Conservation (phyloP, 2,113 vertebrate genomes). For the Mormyrus iriodes region DNA sequence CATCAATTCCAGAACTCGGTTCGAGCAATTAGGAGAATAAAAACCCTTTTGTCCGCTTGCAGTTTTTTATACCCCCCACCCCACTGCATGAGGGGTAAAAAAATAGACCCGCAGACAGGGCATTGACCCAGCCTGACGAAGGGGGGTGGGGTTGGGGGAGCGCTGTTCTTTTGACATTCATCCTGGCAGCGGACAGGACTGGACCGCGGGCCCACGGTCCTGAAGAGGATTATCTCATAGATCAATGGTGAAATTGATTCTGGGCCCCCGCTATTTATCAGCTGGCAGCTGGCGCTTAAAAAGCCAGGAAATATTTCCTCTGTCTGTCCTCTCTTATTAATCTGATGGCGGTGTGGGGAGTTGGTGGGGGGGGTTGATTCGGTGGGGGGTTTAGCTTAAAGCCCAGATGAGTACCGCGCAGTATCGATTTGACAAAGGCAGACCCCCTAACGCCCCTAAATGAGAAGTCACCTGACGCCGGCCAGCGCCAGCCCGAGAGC, state of each 20-base stretch:
- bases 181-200: conserved; percentile 58
- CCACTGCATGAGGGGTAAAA: not conserved
- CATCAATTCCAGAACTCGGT: conserved; percentile 45
- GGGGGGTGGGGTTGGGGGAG: not conserved
- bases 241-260: conserved; percentile 72
- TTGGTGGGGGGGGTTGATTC: not conserved
- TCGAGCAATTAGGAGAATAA: conserved; percentile 54
- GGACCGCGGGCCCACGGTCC: conserved; percentile 57
- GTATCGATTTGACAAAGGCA: conserved; percentile 18
- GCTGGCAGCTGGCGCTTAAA: conserved; percentile 50
- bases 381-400: not conserved
- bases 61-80: not conserved
- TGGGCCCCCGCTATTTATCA: conserved; percentile 61
- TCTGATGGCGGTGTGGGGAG: conserved; percentile 32
- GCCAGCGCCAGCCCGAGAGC: not conserved
- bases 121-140: not conserved
- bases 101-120: not conserved
- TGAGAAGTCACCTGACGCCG: not conserved
- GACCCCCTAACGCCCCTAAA: not conserved
- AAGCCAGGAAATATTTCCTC: conserved; percentile 52
- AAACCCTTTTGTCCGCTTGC: conserved; percentile 29
- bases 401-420: conserved; percentile 19
- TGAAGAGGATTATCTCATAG: conserved; percentile 70
- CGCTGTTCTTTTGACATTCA: conserved; percentile 45
- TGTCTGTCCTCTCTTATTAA: conserved; percentile 39